phyloP scores from a whole-genome alignment of 2,113 vertebrate species.

The Paramormyrops kingsleyae region DNA sequence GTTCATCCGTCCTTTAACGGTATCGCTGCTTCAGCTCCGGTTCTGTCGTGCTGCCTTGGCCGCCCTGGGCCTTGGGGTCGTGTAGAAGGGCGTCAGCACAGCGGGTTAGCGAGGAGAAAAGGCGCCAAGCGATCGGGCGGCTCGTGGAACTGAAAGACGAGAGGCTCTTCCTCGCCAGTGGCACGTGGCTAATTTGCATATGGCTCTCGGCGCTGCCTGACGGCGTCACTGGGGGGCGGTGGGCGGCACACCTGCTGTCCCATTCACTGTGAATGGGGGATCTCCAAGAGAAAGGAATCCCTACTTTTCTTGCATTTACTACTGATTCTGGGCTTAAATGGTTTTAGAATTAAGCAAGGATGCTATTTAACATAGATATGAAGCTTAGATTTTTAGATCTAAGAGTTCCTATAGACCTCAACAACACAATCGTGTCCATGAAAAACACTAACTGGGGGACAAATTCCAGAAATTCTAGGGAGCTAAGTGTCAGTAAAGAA shows the following conservation, averaged over 20 bases:
- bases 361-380: background rate
- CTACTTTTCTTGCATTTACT: background rate
- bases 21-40: background rate
- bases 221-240: background rate
- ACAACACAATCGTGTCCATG: background rate
- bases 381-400: too few species aligned
- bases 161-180: background rate
- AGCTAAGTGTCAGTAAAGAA: background rate
- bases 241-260: background rate
- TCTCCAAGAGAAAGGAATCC: background rate
- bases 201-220: background rate
- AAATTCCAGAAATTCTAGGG: background rate
- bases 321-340: background rate
- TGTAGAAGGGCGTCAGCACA: background rate
- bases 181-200: conserved; percentile 26
- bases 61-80: background rate
- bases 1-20: too few species aligned
- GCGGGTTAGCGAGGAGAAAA: background rate
- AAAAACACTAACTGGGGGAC: background rate
- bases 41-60: background rate
- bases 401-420: background rate
- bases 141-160: background rate
- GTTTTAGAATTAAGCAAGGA: background rate
- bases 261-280: background rate
- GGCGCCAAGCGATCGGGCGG: background rate